Evolutionary conservation across 1,140 invertebrate genomes (phyloP).

Genomic region (Heliothis subflexa): DNA sequence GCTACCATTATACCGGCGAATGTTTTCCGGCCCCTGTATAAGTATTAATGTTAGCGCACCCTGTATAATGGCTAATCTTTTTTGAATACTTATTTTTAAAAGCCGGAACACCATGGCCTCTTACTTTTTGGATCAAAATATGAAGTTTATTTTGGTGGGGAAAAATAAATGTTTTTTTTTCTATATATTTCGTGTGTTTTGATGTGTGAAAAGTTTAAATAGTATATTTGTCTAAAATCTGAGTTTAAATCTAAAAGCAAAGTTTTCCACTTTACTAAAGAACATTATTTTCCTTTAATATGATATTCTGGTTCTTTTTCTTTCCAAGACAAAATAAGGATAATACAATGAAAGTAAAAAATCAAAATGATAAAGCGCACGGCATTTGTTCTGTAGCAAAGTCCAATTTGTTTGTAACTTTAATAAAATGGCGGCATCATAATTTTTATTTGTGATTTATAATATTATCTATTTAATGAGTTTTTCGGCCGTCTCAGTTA

Average conservation of each 20-base stretch:
- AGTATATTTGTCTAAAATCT: too few species aligned
- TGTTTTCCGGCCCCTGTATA: constrained; percentile 60
- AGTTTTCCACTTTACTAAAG: too few species aligned
- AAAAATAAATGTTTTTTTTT: not conserved
- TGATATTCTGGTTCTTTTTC: not conserved
- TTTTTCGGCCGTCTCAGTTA: not conserved
- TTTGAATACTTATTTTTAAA: constrained; percentile 53
- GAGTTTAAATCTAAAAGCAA: too few species aligned
- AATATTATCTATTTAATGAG: not conserved
- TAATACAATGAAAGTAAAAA: constrained; percentile 19
- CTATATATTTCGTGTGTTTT: not conserved
- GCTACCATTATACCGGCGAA: constrained; percentile 56
- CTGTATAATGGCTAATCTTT: constrained; percentile 51
- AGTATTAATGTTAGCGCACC: constrained; percentile 37
- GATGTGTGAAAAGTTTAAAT: not conserved
- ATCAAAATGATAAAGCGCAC: constrained; percentile 6
- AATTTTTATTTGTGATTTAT: constrained; percentile 4
- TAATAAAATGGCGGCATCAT: constrained; percentile 1
- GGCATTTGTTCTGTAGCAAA: not conserved
- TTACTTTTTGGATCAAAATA: constrained; percentile 1
- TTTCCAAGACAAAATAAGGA: not conserved
- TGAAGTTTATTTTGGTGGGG: not conserved
- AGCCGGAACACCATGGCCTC: constrained; percentile 23
- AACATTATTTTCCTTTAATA: too few species aligned
- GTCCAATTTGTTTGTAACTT: constrained; percentile 3